These are phyloP conservation scores for Danio jaintianensis DNA, from an alignment of 2,797 vertebrate genomes.

Conservation along the genomic window DNA sequence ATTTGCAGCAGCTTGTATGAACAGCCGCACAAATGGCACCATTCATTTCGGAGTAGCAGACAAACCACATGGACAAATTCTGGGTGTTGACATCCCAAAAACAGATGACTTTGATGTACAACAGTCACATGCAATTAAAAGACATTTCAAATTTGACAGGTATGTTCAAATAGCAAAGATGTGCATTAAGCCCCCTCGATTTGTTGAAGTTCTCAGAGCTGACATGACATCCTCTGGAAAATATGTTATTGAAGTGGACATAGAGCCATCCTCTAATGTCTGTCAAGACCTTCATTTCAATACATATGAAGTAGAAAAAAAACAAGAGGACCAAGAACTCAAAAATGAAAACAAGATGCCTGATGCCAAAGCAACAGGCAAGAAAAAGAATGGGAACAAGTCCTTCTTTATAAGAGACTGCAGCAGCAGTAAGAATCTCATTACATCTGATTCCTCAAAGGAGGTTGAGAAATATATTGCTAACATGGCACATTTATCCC, in stretches of 20 bases:
- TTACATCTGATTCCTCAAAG: neutral
- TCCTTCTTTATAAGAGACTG: conserved; percentile 69
- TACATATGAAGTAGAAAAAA: neutral
- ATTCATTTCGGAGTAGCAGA: conserved; percentile 79
- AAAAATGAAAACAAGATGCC: conserved; percentile 55
- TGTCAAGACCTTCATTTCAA: conserved; percentile 66
- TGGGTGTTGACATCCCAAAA: conserved; percentile 65
- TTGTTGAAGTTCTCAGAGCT: conserved; percentile 72
- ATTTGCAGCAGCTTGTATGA: conserved; percentile 73
- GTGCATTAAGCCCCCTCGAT: conserved; percentile 71
- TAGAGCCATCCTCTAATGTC: conserved; percentile 65
- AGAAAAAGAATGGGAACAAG: conserved; percentile 27
- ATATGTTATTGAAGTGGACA: conserved; percentile 77
- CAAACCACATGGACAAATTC: conserved; percentile 71
- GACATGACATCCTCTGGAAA: conserved; percentile 67
- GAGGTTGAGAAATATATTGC: conserved; percentile 59
- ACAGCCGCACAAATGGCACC: conserved; percentile 60
- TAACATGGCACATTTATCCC: conserved; percentile 5
- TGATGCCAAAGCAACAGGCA: conserved; percentile 48
- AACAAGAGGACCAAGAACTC: no score
- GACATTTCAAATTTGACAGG: conserved; percentile 60
- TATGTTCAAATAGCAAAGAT: conserved; percentile 60
- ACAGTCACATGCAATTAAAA: conserved; percentile 51
- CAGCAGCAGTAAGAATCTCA: conserved; percentile 64
- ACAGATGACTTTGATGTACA: conserved; percentile 63